A percentile compares a stretch with the other conserved stretches of the same genome.
phyloP scores from a whole-genome alignment of 2,113 vertebrate species.

The Lepus europaeus region DNA sequence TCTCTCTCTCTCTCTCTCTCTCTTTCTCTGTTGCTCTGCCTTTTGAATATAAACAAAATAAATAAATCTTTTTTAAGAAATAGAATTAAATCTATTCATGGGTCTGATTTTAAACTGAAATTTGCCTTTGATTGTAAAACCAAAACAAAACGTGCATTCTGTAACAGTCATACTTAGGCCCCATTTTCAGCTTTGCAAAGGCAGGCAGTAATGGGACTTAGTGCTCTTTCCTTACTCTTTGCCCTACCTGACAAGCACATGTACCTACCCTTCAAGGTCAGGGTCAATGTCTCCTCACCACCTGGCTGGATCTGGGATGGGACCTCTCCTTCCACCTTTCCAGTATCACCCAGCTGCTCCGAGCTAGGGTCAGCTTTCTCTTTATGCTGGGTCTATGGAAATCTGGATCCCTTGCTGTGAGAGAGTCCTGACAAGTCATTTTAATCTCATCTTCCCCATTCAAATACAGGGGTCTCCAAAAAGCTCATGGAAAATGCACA shows the following conservation, averaged over 20 bases:
- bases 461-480: background rate
- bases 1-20: no score
- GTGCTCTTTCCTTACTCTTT: background rate
- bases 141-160: background rate
- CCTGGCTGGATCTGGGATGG: background rate
- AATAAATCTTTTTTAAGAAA: no score
- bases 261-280: accelerated
- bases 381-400: background rate
- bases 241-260: background rate
- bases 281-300: background rate
- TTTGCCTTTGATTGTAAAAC: constrained; percentile 12
- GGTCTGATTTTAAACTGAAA: constrained; percentile 12
- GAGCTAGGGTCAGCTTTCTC: background rate
- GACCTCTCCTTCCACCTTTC: background rate
- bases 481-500: no score
- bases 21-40: no score
- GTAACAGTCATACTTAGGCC: background rate
- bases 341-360: background rate
- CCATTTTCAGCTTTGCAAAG: background rate
- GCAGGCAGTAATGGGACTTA: no score
- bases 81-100: background rate
- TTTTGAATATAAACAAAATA: no score
- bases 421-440: background rate
- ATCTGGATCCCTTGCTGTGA: background rate
- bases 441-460: background rate